phyloP scores from a whole-genome alignment of 2,888 invertebrate species.

The Lasioglossum leucozonium region DNA sequence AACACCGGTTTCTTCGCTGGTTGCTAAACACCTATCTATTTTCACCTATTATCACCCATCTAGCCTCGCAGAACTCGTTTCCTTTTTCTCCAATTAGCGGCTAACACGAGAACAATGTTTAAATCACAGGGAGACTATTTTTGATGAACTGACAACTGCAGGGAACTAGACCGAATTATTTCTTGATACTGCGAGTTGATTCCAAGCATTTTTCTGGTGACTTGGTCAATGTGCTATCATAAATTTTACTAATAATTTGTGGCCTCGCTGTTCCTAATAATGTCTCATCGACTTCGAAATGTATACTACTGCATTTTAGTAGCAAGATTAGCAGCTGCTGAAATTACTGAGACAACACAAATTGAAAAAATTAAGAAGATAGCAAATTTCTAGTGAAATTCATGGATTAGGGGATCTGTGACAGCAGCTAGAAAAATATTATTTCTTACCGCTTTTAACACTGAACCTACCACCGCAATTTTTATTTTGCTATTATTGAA shows the following conservation, averaged over 20 bases:
- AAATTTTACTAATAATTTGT: no score
- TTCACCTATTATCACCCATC: no score
- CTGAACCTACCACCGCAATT: no score
- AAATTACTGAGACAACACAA: background rate
- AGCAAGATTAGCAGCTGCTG: background rate
- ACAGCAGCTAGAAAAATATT: background rate
- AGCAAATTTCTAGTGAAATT: background rate
- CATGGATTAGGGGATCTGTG: background rate
- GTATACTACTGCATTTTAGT: background rate
- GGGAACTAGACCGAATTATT: background rate
- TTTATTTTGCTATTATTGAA: no score
- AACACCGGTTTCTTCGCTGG: background rate
- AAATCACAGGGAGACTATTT: background rate
- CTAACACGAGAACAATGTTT: background rate
- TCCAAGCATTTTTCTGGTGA: no score
- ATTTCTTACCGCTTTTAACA: background rate
- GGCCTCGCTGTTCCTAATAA: background rate
- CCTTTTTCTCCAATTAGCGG: background rate
- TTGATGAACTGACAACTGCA: background rate
- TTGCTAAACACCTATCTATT: no score
- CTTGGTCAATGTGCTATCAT: no score
- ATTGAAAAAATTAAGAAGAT: background rate
- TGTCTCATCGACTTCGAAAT: background rate
- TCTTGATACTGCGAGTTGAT: background rate
- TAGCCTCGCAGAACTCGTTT: background rate